phyloP scores from a whole-genome alignment of 1,140 invertebrate species.

The Globodera rostochiensis region DNA sequence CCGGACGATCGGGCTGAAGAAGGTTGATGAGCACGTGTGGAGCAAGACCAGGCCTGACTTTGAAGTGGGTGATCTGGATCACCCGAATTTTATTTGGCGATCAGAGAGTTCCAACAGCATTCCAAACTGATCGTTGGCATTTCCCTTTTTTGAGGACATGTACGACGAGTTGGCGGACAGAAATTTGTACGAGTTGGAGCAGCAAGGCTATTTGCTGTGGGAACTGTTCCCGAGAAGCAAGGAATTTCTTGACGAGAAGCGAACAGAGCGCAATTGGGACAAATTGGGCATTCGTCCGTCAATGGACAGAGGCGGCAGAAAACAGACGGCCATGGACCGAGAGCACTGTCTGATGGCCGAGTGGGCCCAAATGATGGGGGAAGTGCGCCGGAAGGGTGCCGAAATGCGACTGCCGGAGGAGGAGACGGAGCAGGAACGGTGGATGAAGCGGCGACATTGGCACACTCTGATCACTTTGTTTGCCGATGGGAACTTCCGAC shows the following conservation, averaged over 20 bases:
- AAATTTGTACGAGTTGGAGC: not conserved
- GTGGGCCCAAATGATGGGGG: not conserved
- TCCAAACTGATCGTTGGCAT: not conserved
- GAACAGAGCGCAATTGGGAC: not conserved
- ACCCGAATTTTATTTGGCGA: too few relatives aligned
- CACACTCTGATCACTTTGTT: not conserved
- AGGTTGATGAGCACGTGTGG: not conserved
- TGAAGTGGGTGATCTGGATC: not conserved
- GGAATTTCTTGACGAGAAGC: not conserved
- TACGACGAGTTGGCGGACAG: not conserved
- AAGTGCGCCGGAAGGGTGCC: not conserved
- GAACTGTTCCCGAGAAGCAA: not conserved
- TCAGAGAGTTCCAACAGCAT: too few relatives aligned
- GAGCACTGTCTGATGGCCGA: not conserved
- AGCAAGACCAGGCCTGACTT: not conserved
- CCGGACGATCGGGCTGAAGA: not conserved
- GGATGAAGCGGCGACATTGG: not conserved
- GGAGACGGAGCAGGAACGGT: not conserved
- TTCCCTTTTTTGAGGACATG: not conserved
- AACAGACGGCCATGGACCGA: not conserved
- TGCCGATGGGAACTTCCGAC: not conserved
- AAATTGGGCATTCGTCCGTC: not conserved
- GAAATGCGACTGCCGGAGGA: not conserved
- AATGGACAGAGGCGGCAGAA: not conserved
- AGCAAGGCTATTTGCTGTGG: not conserved